These are phyloP conservation scores for Drosophila glabriapex DNA, from an alignment of 2,888 invertebrate species.

Conservation along the genomic window DNA sequence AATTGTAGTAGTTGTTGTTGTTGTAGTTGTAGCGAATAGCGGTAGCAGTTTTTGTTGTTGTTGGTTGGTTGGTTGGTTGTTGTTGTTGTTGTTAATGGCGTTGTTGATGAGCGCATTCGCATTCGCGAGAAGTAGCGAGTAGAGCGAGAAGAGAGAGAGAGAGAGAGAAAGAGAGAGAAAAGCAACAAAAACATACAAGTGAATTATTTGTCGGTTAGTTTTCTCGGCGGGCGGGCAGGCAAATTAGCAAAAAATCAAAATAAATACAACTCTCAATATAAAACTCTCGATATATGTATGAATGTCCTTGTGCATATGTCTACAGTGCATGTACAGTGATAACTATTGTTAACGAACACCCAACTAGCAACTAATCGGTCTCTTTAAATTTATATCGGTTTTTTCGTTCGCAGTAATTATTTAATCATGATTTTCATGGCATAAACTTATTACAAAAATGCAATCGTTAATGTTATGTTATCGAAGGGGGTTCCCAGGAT, in stretches of 20 bases:
- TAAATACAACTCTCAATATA: conserved; percentile 26
- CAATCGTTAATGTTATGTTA: neutral
- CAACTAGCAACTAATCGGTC: neutral
- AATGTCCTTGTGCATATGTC: neutral
- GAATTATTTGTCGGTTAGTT: conserved; percentile 67
- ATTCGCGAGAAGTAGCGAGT: conserved; percentile 41
- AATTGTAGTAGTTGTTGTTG: conserved; percentile 31
- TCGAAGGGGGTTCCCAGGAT: neutral
- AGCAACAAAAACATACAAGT: conserved; percentile 74
- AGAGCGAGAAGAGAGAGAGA: conserved; percentile 54
- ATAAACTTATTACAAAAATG: neutral
- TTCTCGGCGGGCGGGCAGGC: conserved; percentile 33
- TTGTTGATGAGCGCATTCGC: conserved; percentile 55
- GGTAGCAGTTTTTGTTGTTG: conserved; percentile 52
- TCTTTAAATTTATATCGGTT: neutral
- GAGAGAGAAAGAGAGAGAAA: conserved; percentile 58
- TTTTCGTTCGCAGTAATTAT: neutral
- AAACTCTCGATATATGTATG: conserved; percentile 2
- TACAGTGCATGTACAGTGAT: conserved; percentile 11
- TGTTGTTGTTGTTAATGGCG: conserved; percentile 60
- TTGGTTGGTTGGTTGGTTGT: conserved; percentile 51
- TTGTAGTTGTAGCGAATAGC: conserved; percentile 45
- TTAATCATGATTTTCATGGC: conserved; percentile 1
- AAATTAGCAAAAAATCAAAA: conserved; percentile 27
- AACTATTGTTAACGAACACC: neutral